These are phyloP conservation scores for Harpegnathos saltator DNA, from an alignment of 1,140 invertebrate genomes.

Conservation along the genomic window DNA sequence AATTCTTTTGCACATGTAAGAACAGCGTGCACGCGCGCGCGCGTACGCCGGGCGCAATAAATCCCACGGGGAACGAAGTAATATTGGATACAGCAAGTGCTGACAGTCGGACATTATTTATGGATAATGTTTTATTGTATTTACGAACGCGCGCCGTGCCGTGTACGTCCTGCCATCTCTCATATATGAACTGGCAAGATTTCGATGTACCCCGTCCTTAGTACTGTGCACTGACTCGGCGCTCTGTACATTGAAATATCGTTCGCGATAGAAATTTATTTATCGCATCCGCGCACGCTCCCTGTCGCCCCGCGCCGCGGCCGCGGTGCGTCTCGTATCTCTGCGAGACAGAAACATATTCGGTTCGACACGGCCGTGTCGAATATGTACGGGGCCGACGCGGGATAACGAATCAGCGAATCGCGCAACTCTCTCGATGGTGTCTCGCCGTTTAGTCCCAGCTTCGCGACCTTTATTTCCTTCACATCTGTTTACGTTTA, in stretches of 20 bases:
- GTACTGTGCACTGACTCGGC: not conserved
- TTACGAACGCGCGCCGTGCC: conserved; percentile 24
- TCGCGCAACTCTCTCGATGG: no score
- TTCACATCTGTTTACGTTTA: conserved; percentile 7
- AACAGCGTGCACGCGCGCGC: conserved; percentile 29
- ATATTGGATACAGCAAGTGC: conserved; percentile 60
- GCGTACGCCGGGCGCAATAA: conserved; percentile 34
- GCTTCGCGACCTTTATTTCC: not conserved
- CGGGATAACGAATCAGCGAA: not conserved
- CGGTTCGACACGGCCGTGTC: not conserved
- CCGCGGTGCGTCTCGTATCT: not conserved
- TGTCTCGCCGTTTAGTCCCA: not conserved
- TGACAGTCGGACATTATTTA: conserved; percentile 60
- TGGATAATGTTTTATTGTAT: conserved; percentile 59
- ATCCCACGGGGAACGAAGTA: conserved; percentile 53
- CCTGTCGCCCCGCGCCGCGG: not conserved
- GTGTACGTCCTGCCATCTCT: conserved; percentile 33
- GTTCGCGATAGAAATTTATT: conserved; percentile 8
- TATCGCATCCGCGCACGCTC: not conserved
- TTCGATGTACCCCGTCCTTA: conserved; percentile 29
- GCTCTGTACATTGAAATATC: conserved; percentile 27
- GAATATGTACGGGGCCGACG: not conserved
- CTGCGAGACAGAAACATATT: not conserved
- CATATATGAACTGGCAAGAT: conserved; percentile 46
- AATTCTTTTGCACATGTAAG: conserved; percentile 62